Base-by-base conservation (phyloP, 1,140 invertebrate genomes). In the Probaryconus sp. region DNA sequence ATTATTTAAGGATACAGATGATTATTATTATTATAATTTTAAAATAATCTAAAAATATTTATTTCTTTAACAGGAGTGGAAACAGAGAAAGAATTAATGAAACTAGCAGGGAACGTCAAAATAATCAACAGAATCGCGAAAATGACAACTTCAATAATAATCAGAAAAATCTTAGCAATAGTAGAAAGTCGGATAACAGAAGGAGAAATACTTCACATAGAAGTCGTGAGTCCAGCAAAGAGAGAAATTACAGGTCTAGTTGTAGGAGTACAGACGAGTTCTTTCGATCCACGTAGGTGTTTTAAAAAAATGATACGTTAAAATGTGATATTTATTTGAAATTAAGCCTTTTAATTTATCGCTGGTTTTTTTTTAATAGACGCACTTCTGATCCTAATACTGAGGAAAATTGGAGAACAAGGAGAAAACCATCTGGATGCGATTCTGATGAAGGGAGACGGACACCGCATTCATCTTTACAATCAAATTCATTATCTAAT, bases 41-140 rank as follows among this genome's bases (percentile, higher is more conserved):
- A 30, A 10, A 47, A 6, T 40, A 50, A n/a, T 38, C 5, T 2
- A 11, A 43, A 14, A 31, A 16, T 55, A 43, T 61, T 61, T 58
- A 38, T 70, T 42, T 58, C 21, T 16, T 71, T 78, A n/a, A 6
- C 38, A 84, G 83, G 43, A 85, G 84, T 30, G 77, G 48, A 5
- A 85, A 83, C 28, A 76, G 81, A 48, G 85, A 87, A 14, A 87
- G 78, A 67, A 77, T 56, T 31, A 80, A 82, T 30, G 82, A 82
- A 45, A 85, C 78, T 7, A 87, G 83, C 40, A 79, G 83, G 6
- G 85, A 88, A 48, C 79, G 85, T 9, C 81, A 83, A 33, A 87
- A 87, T 43, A 87, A 85, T 78, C 84, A 88, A 67, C 87, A 89
- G 35, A 87, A 84, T 60, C 79, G 85, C 53, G 83, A 88, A 43